A percentile compares a stretch with the other conserved stretches of the same genome.
phyloP scores from a whole-genome alignment of 2,113 vertebrate genomes.

The Jacana jacana region DNA sequence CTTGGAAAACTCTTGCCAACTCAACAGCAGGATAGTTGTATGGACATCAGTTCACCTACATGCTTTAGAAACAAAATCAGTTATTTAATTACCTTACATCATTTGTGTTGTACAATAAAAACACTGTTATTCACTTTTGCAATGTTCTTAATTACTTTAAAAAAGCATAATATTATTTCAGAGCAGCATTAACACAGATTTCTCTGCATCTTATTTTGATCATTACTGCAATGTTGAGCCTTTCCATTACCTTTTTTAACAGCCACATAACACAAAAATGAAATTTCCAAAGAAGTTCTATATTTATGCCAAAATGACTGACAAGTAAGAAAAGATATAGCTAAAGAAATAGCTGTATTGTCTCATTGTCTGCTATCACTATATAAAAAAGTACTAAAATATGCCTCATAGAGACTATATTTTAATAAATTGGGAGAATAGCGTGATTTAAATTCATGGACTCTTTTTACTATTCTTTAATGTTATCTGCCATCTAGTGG shows the following conservation, averaged over 20 bases:
- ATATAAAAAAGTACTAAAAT: background rate
- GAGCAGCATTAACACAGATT: background rate
- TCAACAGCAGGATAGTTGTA: background rate
- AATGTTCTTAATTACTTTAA: background rate
- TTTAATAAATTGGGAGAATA: background rate
- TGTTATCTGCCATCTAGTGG: slow-evolving; percentile 56
- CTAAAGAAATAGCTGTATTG: background rate
- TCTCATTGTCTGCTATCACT: background rate
- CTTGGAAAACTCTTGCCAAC: background rate
- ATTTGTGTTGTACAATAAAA: background rate
- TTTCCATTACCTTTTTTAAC: background rate
- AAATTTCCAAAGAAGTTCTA: background rate
- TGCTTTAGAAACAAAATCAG: background rate
- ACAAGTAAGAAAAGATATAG: background rate
- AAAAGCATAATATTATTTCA: background rate
- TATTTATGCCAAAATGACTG: background rate
- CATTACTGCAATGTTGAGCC: background rate
- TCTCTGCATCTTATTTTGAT: background rate
- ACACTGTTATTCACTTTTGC: background rate
- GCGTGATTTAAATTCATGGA: background rate
- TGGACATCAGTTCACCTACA: background rate
- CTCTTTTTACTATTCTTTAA: slow-evolving; percentile 39
- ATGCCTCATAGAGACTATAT: background rate
- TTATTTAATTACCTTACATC: background rate
- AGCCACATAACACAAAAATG: background rate